Conservation (phyloP, 2,113 vertebrate genomes). For the Dasyurus viverrinus region DNA sequence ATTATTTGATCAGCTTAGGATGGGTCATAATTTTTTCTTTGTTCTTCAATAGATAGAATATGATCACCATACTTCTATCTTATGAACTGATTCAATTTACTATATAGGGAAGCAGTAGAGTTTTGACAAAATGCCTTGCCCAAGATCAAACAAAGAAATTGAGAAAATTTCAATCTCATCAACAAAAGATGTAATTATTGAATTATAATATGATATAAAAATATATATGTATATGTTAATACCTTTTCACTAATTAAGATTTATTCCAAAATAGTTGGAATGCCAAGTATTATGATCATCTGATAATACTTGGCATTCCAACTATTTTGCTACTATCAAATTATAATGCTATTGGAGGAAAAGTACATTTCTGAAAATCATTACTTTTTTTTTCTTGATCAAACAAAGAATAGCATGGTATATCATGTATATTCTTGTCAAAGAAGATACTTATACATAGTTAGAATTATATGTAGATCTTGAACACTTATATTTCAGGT, state of each 20-base stretch:
- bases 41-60: background rate
- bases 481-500: background rate
- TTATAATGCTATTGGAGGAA: background rate
- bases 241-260: background rate
- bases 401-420: background rate
- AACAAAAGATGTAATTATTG: background rate
- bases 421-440: background rate
- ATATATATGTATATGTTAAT: background rate
- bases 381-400: constrained; percentile 7
- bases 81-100: background rate
- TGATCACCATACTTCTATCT: background rate
- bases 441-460: background rate
- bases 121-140: background rate
- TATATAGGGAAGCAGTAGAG: background rate
- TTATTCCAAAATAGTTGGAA: too few species aligned
- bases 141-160: background rate
- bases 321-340: constrained; percentile 4
- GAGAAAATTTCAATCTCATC: background rate
- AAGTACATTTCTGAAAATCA: constrained; percentile 15
- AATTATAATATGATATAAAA: background rate
- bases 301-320: constrained; percentile 2
- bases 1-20: background rate
- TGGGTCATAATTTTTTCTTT: background rate
- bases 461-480: background rate
- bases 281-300: too few species aligned